A percentile compares a stretch with the other conserved stretches of the same genome.
Conservation (phyloP, 2,888 invertebrate genomes). For the Drosophila helvetica region DNA sequence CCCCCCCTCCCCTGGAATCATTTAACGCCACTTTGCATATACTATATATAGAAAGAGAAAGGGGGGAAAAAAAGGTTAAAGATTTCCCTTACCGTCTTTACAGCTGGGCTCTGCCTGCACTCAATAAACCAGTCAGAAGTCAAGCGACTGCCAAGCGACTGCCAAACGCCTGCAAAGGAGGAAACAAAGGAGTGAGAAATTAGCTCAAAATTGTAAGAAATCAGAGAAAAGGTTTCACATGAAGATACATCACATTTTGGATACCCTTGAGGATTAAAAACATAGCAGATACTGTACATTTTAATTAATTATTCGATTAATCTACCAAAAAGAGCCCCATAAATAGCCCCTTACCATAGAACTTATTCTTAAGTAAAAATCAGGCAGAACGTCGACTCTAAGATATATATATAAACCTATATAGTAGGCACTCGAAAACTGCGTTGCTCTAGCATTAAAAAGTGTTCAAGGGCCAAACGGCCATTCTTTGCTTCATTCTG, state of each 20-base stretch:
- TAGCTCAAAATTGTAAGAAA: constrained; percentile 24
- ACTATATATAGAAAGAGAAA: constrained; percentile 12
- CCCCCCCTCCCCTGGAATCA: constrained; percentile 33
- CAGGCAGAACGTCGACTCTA: too few species aligned
- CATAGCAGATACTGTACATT: too few species aligned
- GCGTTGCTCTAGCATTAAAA: too few species aligned
- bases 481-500: too few species aligned
- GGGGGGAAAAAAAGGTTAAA: constrained; percentile 58
- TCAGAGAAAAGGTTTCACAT: neutral
- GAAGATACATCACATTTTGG: neutral
- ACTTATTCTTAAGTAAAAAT: too few species aligned
- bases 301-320: neutral
- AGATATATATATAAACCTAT: too few species aligned
- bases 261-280: neutral
- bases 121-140: constrained; percentile 65
- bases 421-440: too few species aligned
- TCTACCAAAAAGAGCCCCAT: neutral
- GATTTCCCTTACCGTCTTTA: constrained; percentile 64
- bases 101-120: constrained; percentile 49
- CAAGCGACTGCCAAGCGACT: constrained; percentile 20
- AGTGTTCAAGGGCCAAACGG: too few species aligned
- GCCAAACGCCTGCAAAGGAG: constrained; percentile 47
- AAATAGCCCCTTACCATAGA: neutral
- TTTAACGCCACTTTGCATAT: constrained; percentile 73
- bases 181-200: constrained; percentile 34